Evolutionary conservation across 2,888 invertebrate genomes (phyloP), one percentile per base, ranked within the genome.

Genomic region (Heliconius ethilla): DNA sequence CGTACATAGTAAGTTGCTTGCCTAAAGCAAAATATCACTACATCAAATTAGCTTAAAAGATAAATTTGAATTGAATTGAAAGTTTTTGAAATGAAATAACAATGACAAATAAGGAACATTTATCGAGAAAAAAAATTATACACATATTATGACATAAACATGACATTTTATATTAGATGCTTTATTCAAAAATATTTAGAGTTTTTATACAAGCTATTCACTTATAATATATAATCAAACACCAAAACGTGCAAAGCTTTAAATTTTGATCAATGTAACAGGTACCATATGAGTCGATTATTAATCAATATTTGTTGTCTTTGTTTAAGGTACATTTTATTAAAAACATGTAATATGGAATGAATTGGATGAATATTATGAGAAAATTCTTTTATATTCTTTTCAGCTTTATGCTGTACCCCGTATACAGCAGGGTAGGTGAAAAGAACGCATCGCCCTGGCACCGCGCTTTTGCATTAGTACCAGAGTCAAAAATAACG

Each of bases 231-330:
- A 40, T 25, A 45, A 25, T 45, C 40, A 18, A 55, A 75, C 51
- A 65, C 29, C 25, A 75, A 65, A 63, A 75, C 63, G 63, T 66
- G 63, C 63, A 51, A 75, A n/a, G 66, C 63, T 29, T 75, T n/a
- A 65, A 75, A 51, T 75, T 29, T 29, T n/a, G 25, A 33, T 29
- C 45, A 66, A 33, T 66, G 45, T 51, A 27, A 75, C 40, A 65
- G 66, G 66, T 75, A 65, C 29, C 40, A 65, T 51, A 65, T 22
- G 51, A 37, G 9, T 51, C 22, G 15, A 29, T 11, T 29, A 5
- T 15, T 29, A 63, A 33, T 10, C 10, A 33, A 29, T 66, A 18
- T 33, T 33, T 66, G 9, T 9, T 65, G 2, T 13, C 13, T 27
- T 27, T 13, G 0, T 27, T 63, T 2, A 22, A 33, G 9, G 9